Evolutionary conservation across 2,113 vertebrate genomes (phyloP).

Genomic region (Ursus arctos): DNA sequence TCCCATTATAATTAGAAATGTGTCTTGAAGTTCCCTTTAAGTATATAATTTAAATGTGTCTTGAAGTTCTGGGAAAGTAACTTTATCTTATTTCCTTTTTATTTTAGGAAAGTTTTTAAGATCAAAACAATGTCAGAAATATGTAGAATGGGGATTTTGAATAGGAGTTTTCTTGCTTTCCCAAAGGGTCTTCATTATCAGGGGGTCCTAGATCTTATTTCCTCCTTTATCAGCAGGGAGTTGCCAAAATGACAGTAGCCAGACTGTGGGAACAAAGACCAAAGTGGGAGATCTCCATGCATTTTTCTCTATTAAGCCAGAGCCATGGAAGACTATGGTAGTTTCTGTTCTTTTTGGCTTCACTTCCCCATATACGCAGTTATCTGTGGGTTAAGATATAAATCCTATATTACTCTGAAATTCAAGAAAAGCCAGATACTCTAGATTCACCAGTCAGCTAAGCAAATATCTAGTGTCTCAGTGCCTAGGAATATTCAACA

Average conservation of each 20-base stretch:
- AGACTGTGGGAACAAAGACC: constrained; percentile 25
- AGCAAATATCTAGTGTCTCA: background rate
- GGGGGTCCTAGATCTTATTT: background rate
- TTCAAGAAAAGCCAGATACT: constrained; percentile 50
- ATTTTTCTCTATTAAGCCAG: constrained; percentile 36
- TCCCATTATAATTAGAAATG: background rate
- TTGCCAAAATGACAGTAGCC: constrained; percentile 44
- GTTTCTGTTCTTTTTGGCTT: constrained; percentile 20
- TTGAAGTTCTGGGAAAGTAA: constrained; percentile 70
- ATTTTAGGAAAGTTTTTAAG: constrained; percentile 41
- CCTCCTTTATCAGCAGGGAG: constrained; percentile 29
- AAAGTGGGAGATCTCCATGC: constrained; percentile 5
- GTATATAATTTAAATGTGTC: background rate
- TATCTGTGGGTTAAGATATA: constrained; percentile 36
- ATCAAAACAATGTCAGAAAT: constrained; percentile 39
- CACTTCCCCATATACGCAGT: constrained; percentile 11
- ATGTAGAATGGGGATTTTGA: background rate
- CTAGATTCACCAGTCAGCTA: constrained; percentile 41
- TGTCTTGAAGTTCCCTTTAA: constrained; percentile 47
- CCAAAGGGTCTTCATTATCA: background rate
- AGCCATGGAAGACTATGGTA: background rate
- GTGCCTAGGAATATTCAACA: background rate
- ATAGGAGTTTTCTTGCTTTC: constrained; percentile 50
- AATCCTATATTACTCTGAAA: constrained; percentile 30
- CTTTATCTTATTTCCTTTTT: background rate